Evolutionary conservation across 2,113 vertebrate species (phyloP).

Genomic region (Calypte anna): DNA sequence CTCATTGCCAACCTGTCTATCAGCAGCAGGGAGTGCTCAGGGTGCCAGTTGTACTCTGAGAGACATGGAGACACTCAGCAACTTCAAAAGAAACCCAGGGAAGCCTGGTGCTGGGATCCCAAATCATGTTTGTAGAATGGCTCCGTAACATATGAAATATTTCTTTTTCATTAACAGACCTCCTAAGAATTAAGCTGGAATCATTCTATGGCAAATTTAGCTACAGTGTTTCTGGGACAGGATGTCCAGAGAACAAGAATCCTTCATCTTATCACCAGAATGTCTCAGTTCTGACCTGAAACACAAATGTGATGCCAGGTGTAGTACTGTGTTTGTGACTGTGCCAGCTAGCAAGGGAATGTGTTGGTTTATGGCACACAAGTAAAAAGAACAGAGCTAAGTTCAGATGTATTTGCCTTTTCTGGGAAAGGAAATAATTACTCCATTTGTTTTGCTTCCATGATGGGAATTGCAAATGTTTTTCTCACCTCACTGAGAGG

Average conservation of each 20-base stretch:
- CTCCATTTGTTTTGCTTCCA: conserved; percentile 37
- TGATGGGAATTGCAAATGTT: conserved; percentile 40
- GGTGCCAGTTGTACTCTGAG: background rate
- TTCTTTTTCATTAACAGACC: background rate
- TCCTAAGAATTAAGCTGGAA: background rate
- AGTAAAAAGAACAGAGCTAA: conserved; percentile 14
- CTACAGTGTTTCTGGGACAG: conserved; percentile 2
- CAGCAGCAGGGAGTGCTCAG: rapidly evolving
- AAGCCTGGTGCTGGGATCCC: background rate
- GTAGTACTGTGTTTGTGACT: background rate
- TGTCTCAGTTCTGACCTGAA: background rate
- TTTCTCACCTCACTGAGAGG: conserved; percentile 16
- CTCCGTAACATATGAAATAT: background rate
- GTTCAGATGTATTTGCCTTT: conserved; percentile 37
- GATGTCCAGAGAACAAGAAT: background rate
- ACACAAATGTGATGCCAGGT: background rate
- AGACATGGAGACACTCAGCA: rapidly evolving
- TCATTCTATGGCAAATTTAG: background rate
- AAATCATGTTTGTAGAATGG: background rate
- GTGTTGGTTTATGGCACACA: background rate
- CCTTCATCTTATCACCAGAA: background rate
- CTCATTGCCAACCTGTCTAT: background rate
- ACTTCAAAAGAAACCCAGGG: background rate
- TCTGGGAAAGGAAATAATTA: conserved; percentile 53
- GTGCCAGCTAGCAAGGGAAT: background rate